Percentiles rank a stretch among this genome's conserved stretches.
These are phyloP conservation scores for Xestia rhomboidea DNA, from an alignment of 2,888 invertebrate species.

Conservation along the genomic window DNA sequence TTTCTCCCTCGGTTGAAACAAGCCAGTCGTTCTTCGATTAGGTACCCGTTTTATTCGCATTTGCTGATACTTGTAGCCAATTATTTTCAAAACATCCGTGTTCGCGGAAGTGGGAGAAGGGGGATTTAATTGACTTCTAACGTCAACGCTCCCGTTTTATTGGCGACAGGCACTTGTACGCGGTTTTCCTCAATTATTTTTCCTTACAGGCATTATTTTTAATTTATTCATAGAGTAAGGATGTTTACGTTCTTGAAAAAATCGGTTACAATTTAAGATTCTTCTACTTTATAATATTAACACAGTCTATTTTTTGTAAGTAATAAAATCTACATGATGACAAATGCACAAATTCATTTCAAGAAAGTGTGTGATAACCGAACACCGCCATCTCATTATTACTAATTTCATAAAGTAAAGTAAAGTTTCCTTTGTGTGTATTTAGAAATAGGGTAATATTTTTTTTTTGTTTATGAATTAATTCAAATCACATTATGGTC, in stretches of 20 bases:
- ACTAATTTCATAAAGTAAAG: background rate
- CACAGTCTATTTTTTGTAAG: no score
- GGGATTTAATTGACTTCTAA: conserved; percentile 59
- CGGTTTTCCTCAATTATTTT: conserved; percentile 37
- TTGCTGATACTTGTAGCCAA: conserved; percentile 39
- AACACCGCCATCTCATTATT: background rate
- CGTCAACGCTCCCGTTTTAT: conserved; percentile 39
- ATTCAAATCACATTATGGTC: background rate
- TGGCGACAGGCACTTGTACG: conserved; percentile 6
- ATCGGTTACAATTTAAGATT: background rate
- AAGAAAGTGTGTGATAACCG: background rate
- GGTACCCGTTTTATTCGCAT: conserved; percentile 40
- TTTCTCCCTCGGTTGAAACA: conserved; percentile 28
- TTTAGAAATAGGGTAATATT: no score
- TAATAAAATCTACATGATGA: background rate
- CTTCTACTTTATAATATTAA: background rate
- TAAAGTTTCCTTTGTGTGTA: no score
- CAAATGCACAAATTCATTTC: background rate
- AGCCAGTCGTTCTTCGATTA: conserved; percentile 19
- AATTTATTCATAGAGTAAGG: background rate
- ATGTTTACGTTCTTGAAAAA: background rate
- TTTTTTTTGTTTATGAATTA: background rate
- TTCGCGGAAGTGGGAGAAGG: conserved; percentile 10
- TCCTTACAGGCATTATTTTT: background rate
- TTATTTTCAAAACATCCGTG: conserved; percentile 50